phyloP scores from a whole-genome alignment of 2,113 vertebrate species.

The Salvelinus alpinus region DNA sequence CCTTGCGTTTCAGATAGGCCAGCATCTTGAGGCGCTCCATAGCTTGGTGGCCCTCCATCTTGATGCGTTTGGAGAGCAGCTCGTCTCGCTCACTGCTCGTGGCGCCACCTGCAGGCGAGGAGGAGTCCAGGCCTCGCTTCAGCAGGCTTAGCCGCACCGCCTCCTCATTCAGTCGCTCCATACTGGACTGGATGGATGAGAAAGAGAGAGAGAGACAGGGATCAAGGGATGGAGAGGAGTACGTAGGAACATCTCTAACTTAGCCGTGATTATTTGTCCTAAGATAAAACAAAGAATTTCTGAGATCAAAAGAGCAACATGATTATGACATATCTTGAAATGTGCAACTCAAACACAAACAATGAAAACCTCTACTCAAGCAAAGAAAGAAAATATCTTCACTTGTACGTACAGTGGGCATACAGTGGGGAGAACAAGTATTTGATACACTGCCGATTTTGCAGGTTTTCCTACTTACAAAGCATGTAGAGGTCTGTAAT shows the following conservation, averaged over 20 bases:
- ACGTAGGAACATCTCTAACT: no score
- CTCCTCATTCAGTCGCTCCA: constrained; percentile 87
- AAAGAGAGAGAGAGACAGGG: not conserved
- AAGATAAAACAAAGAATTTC: no score
- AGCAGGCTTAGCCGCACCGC: constrained; percentile 82
- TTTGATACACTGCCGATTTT: no score
- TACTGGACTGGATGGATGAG: constrained; percentile 54
- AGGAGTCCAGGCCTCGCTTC: constrained; percentile 79
- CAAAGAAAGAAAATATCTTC: no score
- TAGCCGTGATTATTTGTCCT: no score
- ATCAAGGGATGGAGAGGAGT: not conserved
- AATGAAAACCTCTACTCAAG: not conserved
- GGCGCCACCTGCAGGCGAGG: constrained; percentile 3
- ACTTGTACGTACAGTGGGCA: no score
- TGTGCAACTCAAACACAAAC: not conserved
- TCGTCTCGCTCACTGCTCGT: constrained; percentile 75
- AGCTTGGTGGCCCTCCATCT: constrained; percentile 87
- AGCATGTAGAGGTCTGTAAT: no score
- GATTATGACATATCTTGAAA: no score
- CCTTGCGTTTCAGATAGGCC: constrained; percentile 84
- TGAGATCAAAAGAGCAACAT: no score
- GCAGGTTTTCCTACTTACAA: no score
- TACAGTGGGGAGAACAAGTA: no score
- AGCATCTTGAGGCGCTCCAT: constrained; percentile 90
- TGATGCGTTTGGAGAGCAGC: constrained; percentile 81